Percentiles rank a stretch among this genome's conserved stretches.
Conservation (phyloP, 2,113 vertebrate genomes). For the Pleuronectes platessa region DNA sequence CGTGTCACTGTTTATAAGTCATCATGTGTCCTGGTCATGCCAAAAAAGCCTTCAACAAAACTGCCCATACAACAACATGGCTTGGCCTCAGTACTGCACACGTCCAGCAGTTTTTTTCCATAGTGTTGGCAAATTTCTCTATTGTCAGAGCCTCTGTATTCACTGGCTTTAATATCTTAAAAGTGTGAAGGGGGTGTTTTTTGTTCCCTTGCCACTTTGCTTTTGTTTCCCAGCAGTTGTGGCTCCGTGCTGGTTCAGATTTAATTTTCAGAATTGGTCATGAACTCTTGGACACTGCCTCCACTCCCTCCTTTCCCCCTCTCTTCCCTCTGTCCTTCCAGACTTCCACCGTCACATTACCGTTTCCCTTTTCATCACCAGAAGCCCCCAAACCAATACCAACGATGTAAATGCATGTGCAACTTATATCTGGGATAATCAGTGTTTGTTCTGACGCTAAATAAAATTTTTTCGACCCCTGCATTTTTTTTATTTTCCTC, state of each 20-base stretch:
- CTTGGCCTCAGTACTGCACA: slow-evolving; percentile 62
- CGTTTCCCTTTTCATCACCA: neutral
- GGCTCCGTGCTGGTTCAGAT: slow-evolving; percentile 36
- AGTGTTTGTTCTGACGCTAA: no score
- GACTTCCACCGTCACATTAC: slow-evolving; percentile 13
- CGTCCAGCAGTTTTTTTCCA: slow-evolving; percentile 54
- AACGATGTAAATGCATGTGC: neutral
- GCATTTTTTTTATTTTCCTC: neutral
- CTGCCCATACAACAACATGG: slow-evolving; percentile 66
- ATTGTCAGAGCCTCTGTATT: slow-evolving; percentile 55
- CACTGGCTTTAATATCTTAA: slow-evolving; percentile 72
- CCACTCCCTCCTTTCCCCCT: neutral
- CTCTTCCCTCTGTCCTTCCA: slow-evolving; percentile 27
- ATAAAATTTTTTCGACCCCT: no score
- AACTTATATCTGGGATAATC: neutral
- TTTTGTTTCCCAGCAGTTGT: slow-evolving; percentile 59
- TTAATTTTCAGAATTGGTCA: slow-evolving; percentile 73
- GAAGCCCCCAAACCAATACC: neutral
- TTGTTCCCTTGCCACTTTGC: slow-evolving; percentile 47
- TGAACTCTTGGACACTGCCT: slow-evolving; percentile 51
- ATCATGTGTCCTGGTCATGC: slow-evolving; percentile 53
- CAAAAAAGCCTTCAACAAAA: slow-evolving; percentile 68
- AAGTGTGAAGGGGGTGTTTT: slow-evolving; percentile 59
- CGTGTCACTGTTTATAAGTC: slow-evolving; percentile 54
- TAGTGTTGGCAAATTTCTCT: slow-evolving; percentile 65